Base-by-base conservation (phyloP, 2,888 invertebrate species). In the Empis livida region DNA sequence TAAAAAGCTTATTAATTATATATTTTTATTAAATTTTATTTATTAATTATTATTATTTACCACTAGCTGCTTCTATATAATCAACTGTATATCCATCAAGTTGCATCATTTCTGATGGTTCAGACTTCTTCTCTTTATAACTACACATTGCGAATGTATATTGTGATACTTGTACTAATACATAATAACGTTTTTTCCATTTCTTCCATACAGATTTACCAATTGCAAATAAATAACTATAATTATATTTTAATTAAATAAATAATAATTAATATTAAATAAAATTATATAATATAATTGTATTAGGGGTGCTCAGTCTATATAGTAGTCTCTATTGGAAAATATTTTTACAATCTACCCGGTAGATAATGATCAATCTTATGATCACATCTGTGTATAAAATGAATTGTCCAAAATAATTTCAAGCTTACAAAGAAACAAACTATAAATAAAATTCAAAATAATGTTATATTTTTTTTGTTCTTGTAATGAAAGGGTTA, bases 131-230 rank as follows among this genome's bases (percentile, higher is more conserved):
- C 71, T 99, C 96, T 70, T 96, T 90, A 70, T 97, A 99, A 60
- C 94, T 96, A 73, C 99, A 99, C 82, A 99, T 90, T 41, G 99
- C 97, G 74, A 99, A 99, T 37, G 97, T 97, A 72, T 99, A 99
- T 74, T 99, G 99, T 52, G 96, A 96, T 41, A 97, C 96, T 79
- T 99, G 97, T 43, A 99, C 97, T 55, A 99, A 75, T 54, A 97
- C 95, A 78, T 90, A 96, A 71, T 97, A 99, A 48, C 99, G 78
- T 61, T 92, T 89, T 73, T 99, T 99, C 96, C 97, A 99, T 67
- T 97, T 99, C 64, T 97, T 94, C 97, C 99, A 99, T 2, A 96
- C 95, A 50, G 83, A 83, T 73, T 96, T 95, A 44, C 99, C 92
- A 61, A 91, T 79, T n/a, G 90, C 89, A 70, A 88, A 91, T 42